phyloP scores from a whole-genome alignment of 2,113 vertebrate species.

The Desmodus rotundus region DNA sequence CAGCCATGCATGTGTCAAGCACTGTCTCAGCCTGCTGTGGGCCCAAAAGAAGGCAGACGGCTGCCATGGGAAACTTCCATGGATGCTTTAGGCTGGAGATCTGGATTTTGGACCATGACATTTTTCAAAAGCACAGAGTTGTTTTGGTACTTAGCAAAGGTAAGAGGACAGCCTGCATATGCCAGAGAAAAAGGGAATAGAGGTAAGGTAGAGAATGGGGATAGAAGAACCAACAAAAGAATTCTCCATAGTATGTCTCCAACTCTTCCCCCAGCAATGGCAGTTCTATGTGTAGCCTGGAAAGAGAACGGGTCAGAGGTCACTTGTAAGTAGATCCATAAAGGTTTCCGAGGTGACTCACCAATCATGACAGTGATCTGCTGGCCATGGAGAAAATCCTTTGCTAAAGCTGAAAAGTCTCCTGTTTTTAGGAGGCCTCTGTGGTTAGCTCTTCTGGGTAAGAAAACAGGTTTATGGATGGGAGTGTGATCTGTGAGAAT shows the following conservation, averaged over 20 bases:
- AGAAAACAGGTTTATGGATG: background rate
- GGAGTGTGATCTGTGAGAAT: background rate
- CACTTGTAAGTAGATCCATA: background rate
- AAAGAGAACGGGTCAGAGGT: background rate
- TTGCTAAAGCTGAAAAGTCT: background rate
- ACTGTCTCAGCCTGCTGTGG: rapidly evolving
- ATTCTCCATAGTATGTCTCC: background rate
- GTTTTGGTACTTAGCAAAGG: background rate
- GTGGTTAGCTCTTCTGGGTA: background rate
- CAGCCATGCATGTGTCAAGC: background rate
- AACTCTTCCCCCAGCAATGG: background rate
- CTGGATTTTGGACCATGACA: background rate
- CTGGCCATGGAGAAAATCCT: background rate
- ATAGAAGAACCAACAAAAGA: background rate
- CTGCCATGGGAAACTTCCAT: background rate
- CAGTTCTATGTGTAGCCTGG: background rate
- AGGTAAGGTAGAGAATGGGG: background rate
- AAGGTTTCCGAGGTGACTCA: background rate
- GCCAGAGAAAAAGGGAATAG: background rate
- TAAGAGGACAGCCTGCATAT: background rate
- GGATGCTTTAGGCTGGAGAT: too few relatives aligned
- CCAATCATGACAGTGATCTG: background rate
- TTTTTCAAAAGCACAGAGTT: background rate
- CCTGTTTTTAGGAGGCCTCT: background rate
- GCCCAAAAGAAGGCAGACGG: background rate